Base-by-base conservation (phyloP, 2,797 vertebrate species). In the Dromococcyx pavoninus region DNA sequence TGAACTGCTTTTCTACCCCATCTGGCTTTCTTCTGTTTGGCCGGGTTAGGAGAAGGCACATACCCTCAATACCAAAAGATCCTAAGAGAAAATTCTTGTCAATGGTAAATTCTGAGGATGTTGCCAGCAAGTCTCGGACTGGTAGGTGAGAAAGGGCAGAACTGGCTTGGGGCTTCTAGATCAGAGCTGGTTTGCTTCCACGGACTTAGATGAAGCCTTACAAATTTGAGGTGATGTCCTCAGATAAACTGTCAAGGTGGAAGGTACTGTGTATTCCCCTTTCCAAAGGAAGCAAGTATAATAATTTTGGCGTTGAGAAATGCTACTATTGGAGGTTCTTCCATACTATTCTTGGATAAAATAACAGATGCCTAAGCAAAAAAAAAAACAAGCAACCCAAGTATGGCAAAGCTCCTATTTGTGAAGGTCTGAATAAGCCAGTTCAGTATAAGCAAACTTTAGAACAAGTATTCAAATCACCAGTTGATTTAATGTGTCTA, bases 381-480 rank as follows among this genome's bases (percentile, higher is more conserved):
- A 83, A 94, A 23, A 13, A 43, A 43, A 43, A 17, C 19, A 44
- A 43, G 41, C n/a, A 17, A 43, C 43, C 44, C 39, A 72, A 89
- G 22, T 27, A 57, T 53, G 54, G 81, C 65, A 80, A n/a, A 24
- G 61, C 33, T 85, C 62, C 83, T 88, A 13, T 84, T 89, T 92
- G 64, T 69, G 56, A 77, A 83, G 56, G 57, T 91, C 61, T 78
- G 44, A 75, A 65, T 61, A 93, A 91, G 70, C 77, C 56, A 60
- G 39, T 64, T 89, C 58, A 78, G 32, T 66, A 73, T 17, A 93
- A 92, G 75, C 67, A 94, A 90, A 88, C 86, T 93, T 91, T 88
- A 86, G 81, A 95, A 74, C 35, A 33, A 0, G 0, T 73, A 76
- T 86, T 94, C 82, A 73, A 83, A 91, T 82, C 82, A 84, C 44